Conservation (phyloP, 2,113 vertebrate genomes). For the Polypterus senegalus region DNA sequence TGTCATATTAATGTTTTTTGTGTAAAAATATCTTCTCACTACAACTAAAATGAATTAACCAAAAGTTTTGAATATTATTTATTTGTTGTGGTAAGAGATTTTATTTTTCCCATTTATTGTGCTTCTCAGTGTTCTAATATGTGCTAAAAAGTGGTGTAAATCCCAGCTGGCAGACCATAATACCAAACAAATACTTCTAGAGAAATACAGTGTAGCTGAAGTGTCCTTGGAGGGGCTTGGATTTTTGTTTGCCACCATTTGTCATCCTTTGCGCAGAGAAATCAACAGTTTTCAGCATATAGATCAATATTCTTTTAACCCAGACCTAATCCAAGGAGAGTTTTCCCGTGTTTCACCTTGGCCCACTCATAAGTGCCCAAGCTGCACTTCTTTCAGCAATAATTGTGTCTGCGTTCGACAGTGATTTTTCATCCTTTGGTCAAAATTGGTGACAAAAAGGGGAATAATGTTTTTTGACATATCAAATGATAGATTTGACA, state of each 20-base stretch:
- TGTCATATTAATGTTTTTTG: too few relatives aligned
- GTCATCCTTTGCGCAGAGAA: constrained; percentile 87
- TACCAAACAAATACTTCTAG: constrained; percentile 47
- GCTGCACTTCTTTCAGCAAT: constrained; percentile 60
- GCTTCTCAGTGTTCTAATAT: too few relatives aligned
- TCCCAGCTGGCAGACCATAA: constrained; percentile 43
- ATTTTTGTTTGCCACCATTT: constrained; percentile 92
- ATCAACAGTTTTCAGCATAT: constrained; percentile 95
- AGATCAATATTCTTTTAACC: constrained; percentile 98
- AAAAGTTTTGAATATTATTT: too few relatives aligned
- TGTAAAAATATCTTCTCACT: too few relatives aligned
- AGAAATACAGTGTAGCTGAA: constrained; percentile 36
- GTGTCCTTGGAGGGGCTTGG: constrained; percentile 79
- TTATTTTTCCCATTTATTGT: too few relatives aligned
- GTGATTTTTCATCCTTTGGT: constrained; percentile 87
- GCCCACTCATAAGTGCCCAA: constrained; percentile 38
- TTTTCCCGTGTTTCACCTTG: constrained; percentile 79
- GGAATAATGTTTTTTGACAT: constrained; percentile 79
- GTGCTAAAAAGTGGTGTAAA: constrained; percentile 17
- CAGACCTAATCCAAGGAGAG: constrained; percentile 79
- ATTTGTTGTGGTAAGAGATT: too few relatives aligned
- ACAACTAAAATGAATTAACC: too few relatives aligned
- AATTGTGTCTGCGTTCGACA: constrained; percentile 68
- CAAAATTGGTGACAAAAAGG: constrained; percentile 80
- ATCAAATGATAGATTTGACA: constrained; percentile 74